Conservation (phyloP, 2,888 invertebrate species). For the Eupithecia inturbata region DNA sequence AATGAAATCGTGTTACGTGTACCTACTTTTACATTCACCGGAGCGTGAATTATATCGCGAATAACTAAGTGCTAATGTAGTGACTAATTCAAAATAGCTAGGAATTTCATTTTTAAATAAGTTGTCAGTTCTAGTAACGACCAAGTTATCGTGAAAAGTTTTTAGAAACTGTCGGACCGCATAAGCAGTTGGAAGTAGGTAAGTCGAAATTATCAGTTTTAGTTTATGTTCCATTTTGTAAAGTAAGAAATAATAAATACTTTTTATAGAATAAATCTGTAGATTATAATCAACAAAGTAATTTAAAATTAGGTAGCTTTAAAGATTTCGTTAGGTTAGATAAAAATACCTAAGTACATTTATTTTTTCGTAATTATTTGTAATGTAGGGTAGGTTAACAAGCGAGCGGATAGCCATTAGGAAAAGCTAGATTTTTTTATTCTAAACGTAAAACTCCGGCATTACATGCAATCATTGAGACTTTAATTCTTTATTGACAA, state of each 20-base stretch:
- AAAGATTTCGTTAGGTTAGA: not conserved
- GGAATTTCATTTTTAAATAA: not conserved
- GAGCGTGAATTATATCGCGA: slow-evolving; percentile 45
- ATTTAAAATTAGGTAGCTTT: not conserved
- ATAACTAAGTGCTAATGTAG: slow-evolving; percentile 32
- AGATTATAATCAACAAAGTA: not conserved
- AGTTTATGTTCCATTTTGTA: not conserved
- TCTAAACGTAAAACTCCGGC: too few species aligned
- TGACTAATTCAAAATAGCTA: not conserved
- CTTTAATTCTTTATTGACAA: too few species aligned
- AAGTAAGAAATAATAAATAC: not conserved
- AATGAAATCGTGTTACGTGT: slow-evolving; percentile 59
- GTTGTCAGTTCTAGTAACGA: slow-evolving; percentile 3
- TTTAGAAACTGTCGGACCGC: not conserved
- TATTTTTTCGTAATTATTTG: not conserved
- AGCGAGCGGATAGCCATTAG: not conserved
- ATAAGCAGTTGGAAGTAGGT: slow-evolving; percentile 31
- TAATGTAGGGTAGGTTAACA: not conserved
- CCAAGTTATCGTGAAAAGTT: slow-evolving; percentile 10
- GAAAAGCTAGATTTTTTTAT: not conserved
- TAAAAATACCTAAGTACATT: too few species aligned
- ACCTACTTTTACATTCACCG: slow-evolving; percentile 50
- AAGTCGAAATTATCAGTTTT: slow-evolving; percentile 25
- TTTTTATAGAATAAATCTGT: too few species aligned
- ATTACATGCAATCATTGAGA: too few species aligned